phyloP scores from a whole-genome alignment of 2,113 vertebrate species.

The Cyanoderma ruficeps region DNA sequence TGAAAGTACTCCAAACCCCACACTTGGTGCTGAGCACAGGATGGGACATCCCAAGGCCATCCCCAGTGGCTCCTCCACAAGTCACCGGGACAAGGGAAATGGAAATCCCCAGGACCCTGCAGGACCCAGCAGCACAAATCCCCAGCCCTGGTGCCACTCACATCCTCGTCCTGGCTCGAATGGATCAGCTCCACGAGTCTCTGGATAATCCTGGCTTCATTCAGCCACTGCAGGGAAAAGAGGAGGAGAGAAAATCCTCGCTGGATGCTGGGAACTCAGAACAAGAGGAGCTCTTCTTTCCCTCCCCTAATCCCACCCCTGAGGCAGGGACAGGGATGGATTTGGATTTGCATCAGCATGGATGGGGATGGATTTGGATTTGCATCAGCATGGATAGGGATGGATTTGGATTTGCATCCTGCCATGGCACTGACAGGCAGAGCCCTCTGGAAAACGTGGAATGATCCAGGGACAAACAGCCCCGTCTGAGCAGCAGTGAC shows the following conservation, averaged over 20 bases:
- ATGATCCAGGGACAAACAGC: neutral
- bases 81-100: accelerated
- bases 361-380: neutral
- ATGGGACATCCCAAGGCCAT: neutral
- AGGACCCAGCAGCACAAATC: neutral
- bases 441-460: neutral
- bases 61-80: neutral
- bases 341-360: neutral
- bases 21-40: neutral
- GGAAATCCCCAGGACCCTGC: neutral
- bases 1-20: neutral
- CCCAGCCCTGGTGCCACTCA: slow-evolving; percentile 62
- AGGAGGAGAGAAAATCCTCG: neutral
- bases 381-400: neutral
- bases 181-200: slow-evolving; percentile 90
- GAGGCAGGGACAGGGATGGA: neutral
- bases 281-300: neutral
- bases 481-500: neutral
- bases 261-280: neutral
- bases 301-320: neutral
- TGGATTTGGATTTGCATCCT: neutral
- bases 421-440: neutral
- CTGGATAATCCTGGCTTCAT: slow-evolving; percentile 89
- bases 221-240: slow-evolving; percentile 86
- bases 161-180: slow-evolving; percentile 91